phyloP scores from a whole-genome alignment of 1,140 invertebrate genomes.

The Bilobella aurantiaca region DNA sequence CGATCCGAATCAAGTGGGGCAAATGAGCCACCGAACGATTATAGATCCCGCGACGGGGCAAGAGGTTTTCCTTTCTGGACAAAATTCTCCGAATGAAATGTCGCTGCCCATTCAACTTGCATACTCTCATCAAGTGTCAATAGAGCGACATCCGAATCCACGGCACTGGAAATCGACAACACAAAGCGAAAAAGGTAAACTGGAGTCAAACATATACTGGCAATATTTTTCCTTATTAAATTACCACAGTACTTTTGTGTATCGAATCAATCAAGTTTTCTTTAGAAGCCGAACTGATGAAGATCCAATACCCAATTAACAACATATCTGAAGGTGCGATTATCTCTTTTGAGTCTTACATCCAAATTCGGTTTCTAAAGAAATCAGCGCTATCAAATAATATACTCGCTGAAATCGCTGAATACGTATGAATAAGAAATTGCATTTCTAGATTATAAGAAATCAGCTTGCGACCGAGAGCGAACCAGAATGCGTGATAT shows the following conservation, averaged over 20 bases:
- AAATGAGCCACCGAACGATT: neutral
- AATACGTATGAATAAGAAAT: too few relatives aligned
- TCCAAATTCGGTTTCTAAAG: neutral
- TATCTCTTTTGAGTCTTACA: neutral
- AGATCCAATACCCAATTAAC: neutral
- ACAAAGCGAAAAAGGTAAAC: conserved; percentile 34
- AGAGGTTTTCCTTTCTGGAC: neutral
- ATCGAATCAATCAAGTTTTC: too few relatives aligned
- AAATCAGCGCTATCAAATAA: too few relatives aligned
- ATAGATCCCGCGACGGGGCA: neutral
- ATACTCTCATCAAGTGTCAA: neutral
- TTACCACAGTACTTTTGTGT: neutral
- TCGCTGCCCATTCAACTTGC: neutral
- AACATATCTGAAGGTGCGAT: neutral
- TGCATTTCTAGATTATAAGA: conserved; percentile 65
- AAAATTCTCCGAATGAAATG: neutral
- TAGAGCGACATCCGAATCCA: conserved; percentile 31
- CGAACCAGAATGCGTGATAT: conserved; percentile 75
- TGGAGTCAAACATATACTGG: too few relatives aligned
- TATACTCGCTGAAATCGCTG: too few relatives aligned
- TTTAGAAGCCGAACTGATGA: neutral
- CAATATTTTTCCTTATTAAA: neutral
- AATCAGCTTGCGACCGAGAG: conserved; percentile 73
- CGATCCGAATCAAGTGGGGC: neutral
- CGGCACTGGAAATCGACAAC: conserved; percentile 24